Evolutionary conservation across 2,888 invertebrate genomes (phyloP).

Genomic region (Odontocerum albicorne): DNA sequence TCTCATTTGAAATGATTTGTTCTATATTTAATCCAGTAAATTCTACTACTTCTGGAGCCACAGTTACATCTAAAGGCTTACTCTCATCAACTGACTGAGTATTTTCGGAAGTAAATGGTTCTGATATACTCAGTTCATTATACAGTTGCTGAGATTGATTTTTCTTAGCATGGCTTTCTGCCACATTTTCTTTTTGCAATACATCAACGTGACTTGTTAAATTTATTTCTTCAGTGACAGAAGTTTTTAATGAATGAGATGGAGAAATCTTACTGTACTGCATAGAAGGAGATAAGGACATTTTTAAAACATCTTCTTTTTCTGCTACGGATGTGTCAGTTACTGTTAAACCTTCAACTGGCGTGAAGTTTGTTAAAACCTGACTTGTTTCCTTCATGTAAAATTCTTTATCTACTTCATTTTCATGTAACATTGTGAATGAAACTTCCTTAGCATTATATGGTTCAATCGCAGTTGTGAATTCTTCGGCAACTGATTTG

Average conservation of each 20-base stretch:
- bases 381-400: constrained; percentile 42
- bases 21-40: constrained; percentile 63
- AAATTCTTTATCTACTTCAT: constrained; percentile 53
- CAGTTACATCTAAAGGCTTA: constrained; percentile 59
- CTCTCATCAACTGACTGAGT: constrained; percentile 55
- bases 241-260: constrained; percentile 49
- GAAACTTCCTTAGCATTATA: constrained; percentile 66
- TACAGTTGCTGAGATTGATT: constrained; percentile 45
- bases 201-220: constrained; percentile 48
- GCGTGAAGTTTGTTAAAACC: constrained; percentile 55
- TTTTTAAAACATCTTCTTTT: constrained; percentile 60
- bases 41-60: constrained; percentile 55
- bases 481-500: constrained; percentile 58
- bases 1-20: constrained; percentile 54
- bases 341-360: constrained; percentile 63
- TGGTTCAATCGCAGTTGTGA: constrained; percentile 57
- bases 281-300: constrained; percentile 42
- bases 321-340: constrained; percentile 66
- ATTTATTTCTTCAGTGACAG: constrained; percentile 51
- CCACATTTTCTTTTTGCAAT: constrained; percentile 39
- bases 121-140: constrained; percentile 49
- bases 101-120: constrained; percentile 56
- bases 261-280: constrained; percentile 42
- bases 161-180: constrained; percentile 43
- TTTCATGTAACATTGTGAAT: constrained; percentile 64